These are phyloP conservation scores for Malacosoma neustria DNA, from an alignment of 2,888 invertebrate genomes.

Conservation along the genomic window DNA sequence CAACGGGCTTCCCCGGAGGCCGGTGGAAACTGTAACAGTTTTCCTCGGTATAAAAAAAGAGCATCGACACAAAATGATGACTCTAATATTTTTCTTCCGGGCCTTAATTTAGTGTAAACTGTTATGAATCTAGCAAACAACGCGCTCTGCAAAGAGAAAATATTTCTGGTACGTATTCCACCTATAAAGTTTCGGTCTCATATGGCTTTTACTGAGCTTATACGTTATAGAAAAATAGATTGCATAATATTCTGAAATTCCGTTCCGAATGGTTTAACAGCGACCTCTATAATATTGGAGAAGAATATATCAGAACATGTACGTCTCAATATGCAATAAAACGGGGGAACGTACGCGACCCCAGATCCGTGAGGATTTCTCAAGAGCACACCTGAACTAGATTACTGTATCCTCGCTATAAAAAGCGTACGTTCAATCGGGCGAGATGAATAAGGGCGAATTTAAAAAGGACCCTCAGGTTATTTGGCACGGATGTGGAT, in stretches of 20 bases:
- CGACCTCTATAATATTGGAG: constrained; percentile 38
- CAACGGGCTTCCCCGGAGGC: no score
- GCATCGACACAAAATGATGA: no score
- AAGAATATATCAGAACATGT: constrained; percentile 54
- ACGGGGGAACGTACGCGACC: constrained; percentile 57
- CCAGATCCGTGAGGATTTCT: constrained; percentile 56
- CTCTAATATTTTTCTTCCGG: no score
- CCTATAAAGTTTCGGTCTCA: background rate
- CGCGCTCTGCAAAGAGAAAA: background rate
- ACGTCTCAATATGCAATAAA: constrained; percentile 73
- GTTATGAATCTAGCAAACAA: background rate
- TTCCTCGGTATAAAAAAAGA: no score
- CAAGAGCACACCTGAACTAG: constrained; percentile 66
- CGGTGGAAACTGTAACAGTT: no score
- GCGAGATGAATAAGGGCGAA: constrained; percentile 43
- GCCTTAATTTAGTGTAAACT: no score
- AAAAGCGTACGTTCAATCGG: constrained; percentile 57
- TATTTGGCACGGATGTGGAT: constrained; percentile 27
- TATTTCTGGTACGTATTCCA: background rate
- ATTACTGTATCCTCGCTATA: constrained; percentile 64
- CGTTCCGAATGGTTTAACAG: constrained; percentile 42
- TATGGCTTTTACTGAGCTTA: constrained; percentile 3
- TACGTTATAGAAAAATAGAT: constrained; percentile 15
- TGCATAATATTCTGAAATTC: constrained; percentile 20
- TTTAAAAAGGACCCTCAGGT: constrained; percentile 50